Conservation (phyloP, 1,140 invertebrate genomes). For the Papilio helenus region DNA sequence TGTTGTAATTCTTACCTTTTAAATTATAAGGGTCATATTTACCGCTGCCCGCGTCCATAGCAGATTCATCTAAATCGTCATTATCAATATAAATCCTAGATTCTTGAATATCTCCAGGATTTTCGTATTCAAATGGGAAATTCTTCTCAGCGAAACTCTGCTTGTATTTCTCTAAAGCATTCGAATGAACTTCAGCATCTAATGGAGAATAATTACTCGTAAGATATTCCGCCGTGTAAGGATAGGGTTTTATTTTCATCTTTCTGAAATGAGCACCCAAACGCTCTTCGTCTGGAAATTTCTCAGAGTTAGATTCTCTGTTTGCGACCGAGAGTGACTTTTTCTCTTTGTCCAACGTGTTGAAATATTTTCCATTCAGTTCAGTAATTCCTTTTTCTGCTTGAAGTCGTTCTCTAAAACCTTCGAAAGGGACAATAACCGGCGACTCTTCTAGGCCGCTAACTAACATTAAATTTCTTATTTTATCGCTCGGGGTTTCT, state of each 20-base stretch:
- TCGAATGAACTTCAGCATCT: conserved; percentile 73
- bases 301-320: conserved; percentile 48
- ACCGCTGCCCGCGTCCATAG: conserved; percentile 73
- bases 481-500: conserved; percentile 69
- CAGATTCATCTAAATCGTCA: conserved; percentile 72
- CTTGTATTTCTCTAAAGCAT: conserved; percentile 75
- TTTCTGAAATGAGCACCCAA: conserved; percentile 73
- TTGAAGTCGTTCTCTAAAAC: conserved; percentile 74
- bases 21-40: conserved; percentile 67
- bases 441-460: conserved; percentile 64
- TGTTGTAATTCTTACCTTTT: conserved; percentile 52
- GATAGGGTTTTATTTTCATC: conserved; percentile 63
- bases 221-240: conserved; percentile 73
- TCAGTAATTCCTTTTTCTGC: conserved; percentile 57
- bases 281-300: conserved; percentile 67
- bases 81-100: conserved; percentile 82
- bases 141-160: conserved; percentile 76
- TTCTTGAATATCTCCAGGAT: conserved; percentile 81
- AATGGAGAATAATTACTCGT: conserved; percentile 70
- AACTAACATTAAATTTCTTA: conserved; percentile 70
- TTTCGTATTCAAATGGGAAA: conserved; percentile 77
- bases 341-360: conserved; percentile 67
- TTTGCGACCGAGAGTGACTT: conserved; percentile 63
- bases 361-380: conserved; percentile 44
- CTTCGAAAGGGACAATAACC: conserved; percentile 69